Conservation (phyloP, 2,888 invertebrate species). For the Netelia inedita region DNA sequence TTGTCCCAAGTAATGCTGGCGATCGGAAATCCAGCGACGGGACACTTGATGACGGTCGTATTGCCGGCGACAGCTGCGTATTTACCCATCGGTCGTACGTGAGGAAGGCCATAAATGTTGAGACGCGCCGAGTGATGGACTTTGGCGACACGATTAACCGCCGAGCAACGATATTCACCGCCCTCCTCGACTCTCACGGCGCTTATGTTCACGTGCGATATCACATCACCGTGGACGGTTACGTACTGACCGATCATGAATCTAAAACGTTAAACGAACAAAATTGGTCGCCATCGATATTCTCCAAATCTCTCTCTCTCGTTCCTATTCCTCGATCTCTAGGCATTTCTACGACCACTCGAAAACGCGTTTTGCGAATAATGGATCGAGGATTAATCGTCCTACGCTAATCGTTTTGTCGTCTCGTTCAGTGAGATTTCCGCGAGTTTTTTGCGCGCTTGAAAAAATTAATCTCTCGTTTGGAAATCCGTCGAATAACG, state of each 20-base stretch:
- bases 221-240: slow-evolving; percentile 96
- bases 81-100: slow-evolving; percentile 95
- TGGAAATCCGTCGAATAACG: not conserved
- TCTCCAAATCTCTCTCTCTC: not conserved
- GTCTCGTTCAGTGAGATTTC: not conserved
- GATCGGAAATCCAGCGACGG: slow-evolving; percentile 95
- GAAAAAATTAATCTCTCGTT: not conserved
- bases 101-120: slow-evolving; percentile 95
- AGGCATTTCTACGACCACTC: too few species aligned
- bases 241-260: slow-evolving; percentile 97
- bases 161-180: slow-evolving; percentile 95
- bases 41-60: slow-evolving; percentile 94
- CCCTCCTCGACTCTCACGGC: slow-evolving; percentile 95
- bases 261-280: slow-evolving; percentile 84
- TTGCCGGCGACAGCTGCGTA: slow-evolving; percentile 94
- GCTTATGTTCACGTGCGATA: slow-evolving; percentile 96
- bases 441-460: not conserved
- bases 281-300: not conserved
- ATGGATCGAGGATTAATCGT: too few species aligned
- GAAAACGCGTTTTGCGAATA: too few species aligned
- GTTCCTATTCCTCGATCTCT: not conserved
- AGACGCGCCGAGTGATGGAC: slow-evolving; percentile 93
- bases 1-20: slow-evolving; percentile 96
- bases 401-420: not conserved
- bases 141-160: slow-evolving; percentile 93